These are phyloP conservation scores for Rhopalosiphum maidis DNA, from an alignment of 1,140 invertebrate species.

Conservation along the genomic window DNA sequence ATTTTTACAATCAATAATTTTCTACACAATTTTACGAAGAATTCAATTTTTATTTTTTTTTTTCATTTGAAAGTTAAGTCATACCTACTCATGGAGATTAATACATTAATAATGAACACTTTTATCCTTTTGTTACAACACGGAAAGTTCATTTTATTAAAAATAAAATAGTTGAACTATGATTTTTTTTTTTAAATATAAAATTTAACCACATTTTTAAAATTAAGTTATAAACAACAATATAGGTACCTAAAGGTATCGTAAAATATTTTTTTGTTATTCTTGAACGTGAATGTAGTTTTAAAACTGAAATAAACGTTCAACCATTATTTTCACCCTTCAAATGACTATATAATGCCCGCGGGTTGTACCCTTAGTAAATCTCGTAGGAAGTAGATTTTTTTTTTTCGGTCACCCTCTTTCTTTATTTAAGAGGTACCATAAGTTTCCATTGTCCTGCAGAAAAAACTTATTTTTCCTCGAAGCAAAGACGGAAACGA, in stretches of 20 bases:
- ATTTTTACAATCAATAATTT: background rate
- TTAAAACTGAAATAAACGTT: conserved; percentile 22
- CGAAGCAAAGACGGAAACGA: background rate
- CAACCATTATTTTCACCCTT: conserved; percentile 3
- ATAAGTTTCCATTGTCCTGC: conserved; percentile 30
- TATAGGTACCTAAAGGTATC: background rate
- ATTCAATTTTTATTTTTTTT: background rate
- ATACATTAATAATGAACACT: background rate
- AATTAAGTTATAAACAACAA: background rate
- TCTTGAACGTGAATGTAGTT: background rate
- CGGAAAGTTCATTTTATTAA: background rate
- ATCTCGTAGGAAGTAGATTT: background rate
- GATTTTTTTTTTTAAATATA: background rate
- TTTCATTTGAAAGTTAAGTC: background rate
- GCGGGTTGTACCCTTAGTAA: background rate
- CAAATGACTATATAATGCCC: conserved; percentile 12
- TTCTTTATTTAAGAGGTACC: conserved; percentile 36
- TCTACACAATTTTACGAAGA: background rate
- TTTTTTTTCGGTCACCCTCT: conserved; percentile 23
- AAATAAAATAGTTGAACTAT: too few relatives aligned
- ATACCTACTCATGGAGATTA: background rate
- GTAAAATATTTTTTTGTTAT: background rate
- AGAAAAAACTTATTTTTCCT: conserved; percentile 6
- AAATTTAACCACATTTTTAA: background rate
- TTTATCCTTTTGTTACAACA: background rate